A percentile compares a stretch with the other conserved stretches of the same genome.
These are phyloP conservation scores for Sarcoramphus papa DNA, from an alignment of 2,797 vertebrate genomes.

Conservation along the genomic window DNA sequence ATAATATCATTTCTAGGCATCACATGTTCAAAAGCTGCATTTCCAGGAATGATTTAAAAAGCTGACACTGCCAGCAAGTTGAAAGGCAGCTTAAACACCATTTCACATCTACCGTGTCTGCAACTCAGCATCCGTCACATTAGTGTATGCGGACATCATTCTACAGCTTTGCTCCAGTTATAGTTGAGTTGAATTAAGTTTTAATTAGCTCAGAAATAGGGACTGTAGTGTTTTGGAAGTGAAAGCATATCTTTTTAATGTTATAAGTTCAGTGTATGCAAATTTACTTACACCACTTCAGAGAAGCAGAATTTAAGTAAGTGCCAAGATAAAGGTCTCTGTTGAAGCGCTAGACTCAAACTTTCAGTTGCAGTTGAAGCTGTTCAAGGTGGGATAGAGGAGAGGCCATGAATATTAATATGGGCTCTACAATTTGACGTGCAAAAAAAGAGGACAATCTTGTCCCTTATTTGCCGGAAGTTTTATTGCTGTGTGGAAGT, in stretches of 20 bases:
- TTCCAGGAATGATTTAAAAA: not conserved
- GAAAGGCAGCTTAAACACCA: not conserved
- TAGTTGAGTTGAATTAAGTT: not conserved
- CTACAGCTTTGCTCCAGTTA: not conserved
- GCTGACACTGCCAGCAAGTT: not conserved
- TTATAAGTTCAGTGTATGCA: not conserved
- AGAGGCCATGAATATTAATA: not conserved
- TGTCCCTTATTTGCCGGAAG: not conserved
- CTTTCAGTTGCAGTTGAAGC: not conserved
- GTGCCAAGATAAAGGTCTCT: not conserved
- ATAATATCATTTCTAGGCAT: not conserved
- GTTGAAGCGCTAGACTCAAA: not conserved
- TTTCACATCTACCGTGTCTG: not conserved
- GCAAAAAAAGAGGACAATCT: not conserved
- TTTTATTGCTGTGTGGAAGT: not conserved
- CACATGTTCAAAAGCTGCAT: not conserved
- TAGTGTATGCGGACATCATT: not conserved
- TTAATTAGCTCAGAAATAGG: not conserved
- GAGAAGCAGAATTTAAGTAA: not conserved
- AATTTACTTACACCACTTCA: not conserved
- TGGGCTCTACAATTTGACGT: not conserved
- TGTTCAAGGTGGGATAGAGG: not conserved
- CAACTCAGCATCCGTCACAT: not conserved
- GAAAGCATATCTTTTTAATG: not conserved
- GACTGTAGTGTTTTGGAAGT: not conserved